These are phyloP conservation scores for Meghimatium bilineatum DNA, from an alignment of 2,888 invertebrate species.

Conservation along the genomic window DNA sequence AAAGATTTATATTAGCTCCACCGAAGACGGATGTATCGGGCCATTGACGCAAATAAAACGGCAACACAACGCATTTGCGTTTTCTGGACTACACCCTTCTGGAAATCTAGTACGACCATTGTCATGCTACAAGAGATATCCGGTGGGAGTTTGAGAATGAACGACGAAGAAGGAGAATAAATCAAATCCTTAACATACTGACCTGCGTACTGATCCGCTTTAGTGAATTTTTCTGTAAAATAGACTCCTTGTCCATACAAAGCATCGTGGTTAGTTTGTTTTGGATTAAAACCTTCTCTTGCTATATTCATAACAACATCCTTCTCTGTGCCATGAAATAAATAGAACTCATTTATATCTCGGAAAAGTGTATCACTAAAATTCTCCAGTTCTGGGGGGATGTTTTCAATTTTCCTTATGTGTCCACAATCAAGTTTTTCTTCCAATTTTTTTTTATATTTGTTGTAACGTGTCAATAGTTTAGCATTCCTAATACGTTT, in stretches of 20 bases:
- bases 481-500: not conserved
- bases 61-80: too few relatives aligned
- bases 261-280: not conserved
- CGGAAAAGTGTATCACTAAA: not conserved
- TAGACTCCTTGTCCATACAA: slow-evolving; percentile 1
- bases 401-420: not conserved
- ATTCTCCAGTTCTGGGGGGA: not conserved
- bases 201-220: slow-evolving; percentile 1
- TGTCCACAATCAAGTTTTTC: too few relatives aligned
- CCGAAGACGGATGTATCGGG: too few relatives aligned
- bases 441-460: not conserved
- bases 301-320: not conserved
- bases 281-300: not conserved
- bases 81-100: too few relatives aligned
- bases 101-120: too few relatives aligned
- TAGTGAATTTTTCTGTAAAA: not conserved
- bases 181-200: too few relatives aligned
- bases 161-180: too few relatives aligned
- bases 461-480: not conserved
- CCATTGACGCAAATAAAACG: too few relatives aligned
- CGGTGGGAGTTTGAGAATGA: too few relatives aligned
- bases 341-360: not conserved
- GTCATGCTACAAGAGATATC: too few relatives aligned
- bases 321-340: not conserved
- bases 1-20: too few relatives aligned